Conservation (phyloP, 2,113 vertebrate genomes). For the Sorex araneus region DNA sequence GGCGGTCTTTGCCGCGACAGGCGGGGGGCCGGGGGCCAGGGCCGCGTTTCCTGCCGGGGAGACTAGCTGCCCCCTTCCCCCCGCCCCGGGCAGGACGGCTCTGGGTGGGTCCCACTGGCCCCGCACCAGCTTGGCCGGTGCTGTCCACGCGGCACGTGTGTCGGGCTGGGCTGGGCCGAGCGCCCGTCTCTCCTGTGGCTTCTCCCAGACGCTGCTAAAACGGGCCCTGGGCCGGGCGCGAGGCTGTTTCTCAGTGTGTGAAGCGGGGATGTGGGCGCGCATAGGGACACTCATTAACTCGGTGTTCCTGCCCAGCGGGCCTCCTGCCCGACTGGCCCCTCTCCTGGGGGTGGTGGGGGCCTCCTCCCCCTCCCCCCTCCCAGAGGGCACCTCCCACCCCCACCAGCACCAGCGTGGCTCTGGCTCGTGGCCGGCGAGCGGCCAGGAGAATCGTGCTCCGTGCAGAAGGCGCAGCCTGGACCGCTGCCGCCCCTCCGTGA, state of each 20-base stretch:
- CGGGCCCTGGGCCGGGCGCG: conserved; percentile 57
- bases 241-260: conserved; percentile 76
- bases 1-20: neutral
- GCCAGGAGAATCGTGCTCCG: conserved; percentile 24
- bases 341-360: neutral
- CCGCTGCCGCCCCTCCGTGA: neutral
- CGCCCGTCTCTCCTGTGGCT: neutral
- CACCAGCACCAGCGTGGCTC: too few relatives aligned
- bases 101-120: too few relatives aligned
- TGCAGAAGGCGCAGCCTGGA: neutral
- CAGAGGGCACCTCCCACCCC: too few relatives aligned
- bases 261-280: conserved; percentile 74
- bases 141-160: too few relatives aligned
- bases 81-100: too few relatives aligned
- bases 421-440: too few relatives aligned
- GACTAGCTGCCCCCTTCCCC: too few relatives aligned
- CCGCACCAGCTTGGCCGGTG: too few relatives aligned
- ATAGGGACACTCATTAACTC: conserved; percentile 77
- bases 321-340: neutral
- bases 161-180: too few relatives aligned
- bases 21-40: conserved; percentile 4
- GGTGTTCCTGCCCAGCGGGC: conserved; percentile 6
- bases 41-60: neutral
- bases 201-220: conserved; percentile 65
- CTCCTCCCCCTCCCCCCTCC: neutral